Evolutionary conservation across 2,888 invertebrate species (phyloP).

Genomic region (Eilema depressum): DNA sequence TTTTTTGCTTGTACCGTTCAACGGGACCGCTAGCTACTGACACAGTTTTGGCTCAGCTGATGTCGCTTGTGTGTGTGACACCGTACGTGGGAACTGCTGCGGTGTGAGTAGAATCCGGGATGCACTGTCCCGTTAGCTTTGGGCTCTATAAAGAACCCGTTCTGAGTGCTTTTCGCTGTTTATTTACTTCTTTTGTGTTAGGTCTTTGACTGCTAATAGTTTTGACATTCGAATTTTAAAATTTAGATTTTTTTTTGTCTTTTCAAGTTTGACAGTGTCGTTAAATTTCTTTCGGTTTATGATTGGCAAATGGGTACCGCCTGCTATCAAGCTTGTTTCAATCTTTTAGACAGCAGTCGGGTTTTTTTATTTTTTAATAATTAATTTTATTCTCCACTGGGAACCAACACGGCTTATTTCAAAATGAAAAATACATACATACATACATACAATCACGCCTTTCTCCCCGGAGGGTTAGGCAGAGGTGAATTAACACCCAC

Average conservation of each 20-base stretch:
- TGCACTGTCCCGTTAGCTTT: slow-evolving; percentile 69
- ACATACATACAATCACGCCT: too few relatives aligned
- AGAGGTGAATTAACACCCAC: too few relatives aligned
- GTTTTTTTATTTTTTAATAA: too few relatives aligned
- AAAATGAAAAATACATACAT: too few relatives aligned
- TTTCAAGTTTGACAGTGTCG: background rate
- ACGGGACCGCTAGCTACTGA: slow-evolving; percentile 77
- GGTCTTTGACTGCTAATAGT: slow-evolving; percentile 52
- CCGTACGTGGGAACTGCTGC: slow-evolving; percentile 53
- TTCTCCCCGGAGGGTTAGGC: too few relatives aligned
- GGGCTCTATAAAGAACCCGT: slow-evolving; percentile 61
- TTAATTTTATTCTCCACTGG: too few relatives aligned
- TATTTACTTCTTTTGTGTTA: slow-evolving; percentile 53
- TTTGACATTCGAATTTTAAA: slow-evolving; percentile 20
- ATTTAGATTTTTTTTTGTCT: slow-evolving; percentile 2
- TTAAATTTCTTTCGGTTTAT: too few relatives aligned
- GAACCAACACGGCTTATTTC: too few relatives aligned
- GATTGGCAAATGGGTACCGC: too few relatives aligned
- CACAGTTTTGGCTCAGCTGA: slow-evolving; percentile 83
- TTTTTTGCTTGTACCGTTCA: slow-evolving; percentile 72
- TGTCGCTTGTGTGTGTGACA: slow-evolving; percentile 59
- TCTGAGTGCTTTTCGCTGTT: slow-evolving; percentile 55
- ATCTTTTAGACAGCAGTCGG: too few relatives aligned
- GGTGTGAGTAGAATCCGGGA: slow-evolving; percentile 74
- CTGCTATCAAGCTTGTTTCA: too few relatives aligned